These are phyloP conservation scores for Thunnus maccoyii DNA, from an alignment of 2,113 vertebrate genomes.

Conservation along the genomic window DNA sequence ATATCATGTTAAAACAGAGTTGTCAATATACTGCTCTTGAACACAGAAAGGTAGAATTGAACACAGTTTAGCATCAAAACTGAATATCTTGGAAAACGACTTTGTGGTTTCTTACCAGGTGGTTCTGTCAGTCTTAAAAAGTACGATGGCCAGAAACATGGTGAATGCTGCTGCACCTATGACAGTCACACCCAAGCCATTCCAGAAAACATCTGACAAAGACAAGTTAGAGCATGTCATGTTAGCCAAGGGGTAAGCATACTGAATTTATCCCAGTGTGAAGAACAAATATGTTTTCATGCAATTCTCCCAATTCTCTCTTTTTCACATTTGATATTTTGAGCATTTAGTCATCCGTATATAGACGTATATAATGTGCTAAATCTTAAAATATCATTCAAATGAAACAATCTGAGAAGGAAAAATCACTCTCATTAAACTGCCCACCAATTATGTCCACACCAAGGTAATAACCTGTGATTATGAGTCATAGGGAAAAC, in stretches of 20 bases:
- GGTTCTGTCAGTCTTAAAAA: slow-evolving; percentile 21
- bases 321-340: no score
- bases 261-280: neutral
- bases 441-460: no score
- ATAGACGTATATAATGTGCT: no score
- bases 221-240: neutral
- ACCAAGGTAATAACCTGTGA: no score
- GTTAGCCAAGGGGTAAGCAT: neutral
- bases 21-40: neutral
- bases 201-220: neutral
- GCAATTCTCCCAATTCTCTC: no score
- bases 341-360: no score
- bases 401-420: no score
- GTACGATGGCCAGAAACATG: slow-evolving; percentile 11
- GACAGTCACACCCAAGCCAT: neutral
- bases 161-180: neutral
- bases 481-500: no score
- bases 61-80: neutral
- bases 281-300: neutral
- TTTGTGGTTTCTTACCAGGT: slow-evolving; percentile 54
- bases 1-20: neutral
- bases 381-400: no score
- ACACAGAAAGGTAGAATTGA: neutral
- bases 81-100: neutral
- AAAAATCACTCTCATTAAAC: no score